phyloP scores from a whole-genome alignment of 2,888 invertebrate genomes.

The Omphaloscelis lunosa region DNA sequence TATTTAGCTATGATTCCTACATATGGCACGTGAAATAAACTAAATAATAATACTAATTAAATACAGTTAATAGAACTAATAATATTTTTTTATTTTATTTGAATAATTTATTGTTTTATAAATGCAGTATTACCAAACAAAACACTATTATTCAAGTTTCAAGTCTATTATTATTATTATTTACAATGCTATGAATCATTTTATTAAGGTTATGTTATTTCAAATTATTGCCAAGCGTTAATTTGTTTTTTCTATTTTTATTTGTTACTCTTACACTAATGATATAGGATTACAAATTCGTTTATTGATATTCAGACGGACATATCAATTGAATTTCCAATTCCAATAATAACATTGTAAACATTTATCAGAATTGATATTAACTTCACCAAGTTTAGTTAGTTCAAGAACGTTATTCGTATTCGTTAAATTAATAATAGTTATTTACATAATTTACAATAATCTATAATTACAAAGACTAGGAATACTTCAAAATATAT shows the following conservation, averaged over 20 bases:
- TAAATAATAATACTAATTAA: slow-evolving; percentile 71
- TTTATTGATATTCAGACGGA: slow-evolving; percentile 88
- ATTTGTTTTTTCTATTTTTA: slow-evolving; percentile 79
- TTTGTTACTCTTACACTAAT: slow-evolving; percentile 83
- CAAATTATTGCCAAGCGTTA: slow-evolving; percentile 89
- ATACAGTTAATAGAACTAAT: slow-evolving; percentile 62
- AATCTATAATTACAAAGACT: slow-evolving; percentile 83
- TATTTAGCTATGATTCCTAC: slow-evolving; percentile 78
- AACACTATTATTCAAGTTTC: slow-evolving; percentile 48
- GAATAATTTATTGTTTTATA: slow-evolving; percentile 58
- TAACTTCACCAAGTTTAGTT: slow-evolving; percentile 70
- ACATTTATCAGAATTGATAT: slow-evolving; percentile 81
- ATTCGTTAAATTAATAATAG: slow-evolving; percentile 64
- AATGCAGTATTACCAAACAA: slow-evolving; percentile 47
- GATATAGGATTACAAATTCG: slow-evolving; percentile 89
- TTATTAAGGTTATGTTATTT: slow-evolving; percentile 69
- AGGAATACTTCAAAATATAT: slow-evolving; percentile 80
- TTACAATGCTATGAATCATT: slow-evolving; percentile 62
- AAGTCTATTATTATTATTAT: slow-evolving; percentile 57
- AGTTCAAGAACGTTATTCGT: slow-evolving; percentile 62
- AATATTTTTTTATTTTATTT: slow-evolving; percentile 52
- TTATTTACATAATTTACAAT: slow-evolving; percentile 85
- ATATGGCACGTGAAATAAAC: slow-evolving; percentile 88
- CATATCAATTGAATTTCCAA: slow-evolving; percentile 87
- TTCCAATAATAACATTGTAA: slow-evolving; percentile 84